These are phyloP conservation scores for Chymomyza fuscimana DNA, from an alignment of 2,888 invertebrate species.

Conservation along the genomic window DNA sequence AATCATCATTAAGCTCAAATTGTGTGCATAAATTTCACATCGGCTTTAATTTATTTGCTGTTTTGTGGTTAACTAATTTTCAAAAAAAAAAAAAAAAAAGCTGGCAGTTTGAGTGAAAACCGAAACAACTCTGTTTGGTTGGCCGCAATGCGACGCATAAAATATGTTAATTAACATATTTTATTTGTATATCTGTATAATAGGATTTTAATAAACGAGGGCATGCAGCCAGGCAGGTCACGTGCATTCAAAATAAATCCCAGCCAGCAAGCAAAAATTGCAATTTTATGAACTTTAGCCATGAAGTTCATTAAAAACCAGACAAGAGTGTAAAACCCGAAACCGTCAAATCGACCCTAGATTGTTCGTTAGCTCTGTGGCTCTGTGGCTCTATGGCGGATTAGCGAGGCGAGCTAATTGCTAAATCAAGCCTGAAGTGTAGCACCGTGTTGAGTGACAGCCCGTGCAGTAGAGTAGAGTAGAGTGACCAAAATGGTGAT, in stretches of 20 bases:
- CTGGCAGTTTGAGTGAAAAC: background rate
- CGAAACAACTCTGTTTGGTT: background rate
- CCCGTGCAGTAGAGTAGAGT: no score
- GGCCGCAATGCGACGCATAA: conserved; percentile 29
- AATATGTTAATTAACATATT: conserved; percentile 64
- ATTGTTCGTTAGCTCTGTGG: background rate
- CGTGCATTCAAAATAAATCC: conserved; percentile 31
- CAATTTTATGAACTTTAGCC: conserved; percentile 50
- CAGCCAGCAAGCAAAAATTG: conserved; percentile 38
- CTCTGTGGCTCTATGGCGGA: conserved; percentile 5
- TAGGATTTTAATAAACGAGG: conserved; percentile 53
- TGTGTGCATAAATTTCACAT: no score
- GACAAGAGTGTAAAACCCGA: background rate
- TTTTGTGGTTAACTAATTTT: background rate
- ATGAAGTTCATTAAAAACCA: background rate
- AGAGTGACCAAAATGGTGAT: no score
- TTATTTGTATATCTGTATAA: conserved; percentile 58
- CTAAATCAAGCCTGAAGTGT: conserved; percentile 52
- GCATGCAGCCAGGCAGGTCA: conserved; percentile 35
- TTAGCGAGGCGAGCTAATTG: conserved; percentile 58
- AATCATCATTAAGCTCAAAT: no score
- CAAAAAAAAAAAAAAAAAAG: no score
- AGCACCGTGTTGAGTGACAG: background rate
- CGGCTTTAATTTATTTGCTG: background rate
- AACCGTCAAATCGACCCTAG: background rate